Evolutionary conservation across 2,113 vertebrate genomes (phyloP).

Genomic region (Atrichornis clamosus): DNA sequence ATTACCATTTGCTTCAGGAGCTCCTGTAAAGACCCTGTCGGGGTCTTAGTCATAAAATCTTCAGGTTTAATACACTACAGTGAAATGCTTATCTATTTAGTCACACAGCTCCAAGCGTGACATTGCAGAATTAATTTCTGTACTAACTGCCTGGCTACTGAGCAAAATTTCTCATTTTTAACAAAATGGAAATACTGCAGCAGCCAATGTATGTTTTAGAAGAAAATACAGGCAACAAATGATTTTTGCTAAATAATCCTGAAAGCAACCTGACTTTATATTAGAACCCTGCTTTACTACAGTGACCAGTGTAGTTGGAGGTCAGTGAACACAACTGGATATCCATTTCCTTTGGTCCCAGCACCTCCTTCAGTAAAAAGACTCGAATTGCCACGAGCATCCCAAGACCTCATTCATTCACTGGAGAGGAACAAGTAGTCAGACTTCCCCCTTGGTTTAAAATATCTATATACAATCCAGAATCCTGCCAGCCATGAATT

Average conservation of each 20-base stretch:
- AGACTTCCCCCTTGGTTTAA: not conserved
- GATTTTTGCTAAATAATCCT: not conserved
- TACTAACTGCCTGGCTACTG: not conserved
- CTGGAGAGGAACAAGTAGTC: not conserved
- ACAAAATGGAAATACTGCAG: not conserved
- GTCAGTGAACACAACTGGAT: not conserved
- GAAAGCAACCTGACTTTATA: not conserved
- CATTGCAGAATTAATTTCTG: constrained; percentile 29
- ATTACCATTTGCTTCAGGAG: constrained; percentile 20
- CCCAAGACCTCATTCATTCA: not conserved
- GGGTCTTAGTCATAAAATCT: constrained; percentile 30
- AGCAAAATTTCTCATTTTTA: not conserved
- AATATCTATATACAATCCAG: not conserved
- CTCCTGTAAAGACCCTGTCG: not conserved
- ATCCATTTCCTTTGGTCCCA: not conserved
- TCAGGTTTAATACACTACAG: constrained; percentile 9
- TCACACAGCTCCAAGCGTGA: constrained; percentile 32
- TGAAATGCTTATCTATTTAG: constrained; percentile 29
- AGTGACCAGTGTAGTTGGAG: not conserved
- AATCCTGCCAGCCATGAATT: not conserved
- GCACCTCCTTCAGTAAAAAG: not conserved
- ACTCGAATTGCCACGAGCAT: not conserved
- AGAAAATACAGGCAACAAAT: not conserved
- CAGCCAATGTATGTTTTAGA: not conserved
- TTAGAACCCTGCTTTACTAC: not conserved